Evolutionary conservation across 2,888 invertebrate species (phyloP).

Genomic region (Drosophila meridionalis): DNA sequence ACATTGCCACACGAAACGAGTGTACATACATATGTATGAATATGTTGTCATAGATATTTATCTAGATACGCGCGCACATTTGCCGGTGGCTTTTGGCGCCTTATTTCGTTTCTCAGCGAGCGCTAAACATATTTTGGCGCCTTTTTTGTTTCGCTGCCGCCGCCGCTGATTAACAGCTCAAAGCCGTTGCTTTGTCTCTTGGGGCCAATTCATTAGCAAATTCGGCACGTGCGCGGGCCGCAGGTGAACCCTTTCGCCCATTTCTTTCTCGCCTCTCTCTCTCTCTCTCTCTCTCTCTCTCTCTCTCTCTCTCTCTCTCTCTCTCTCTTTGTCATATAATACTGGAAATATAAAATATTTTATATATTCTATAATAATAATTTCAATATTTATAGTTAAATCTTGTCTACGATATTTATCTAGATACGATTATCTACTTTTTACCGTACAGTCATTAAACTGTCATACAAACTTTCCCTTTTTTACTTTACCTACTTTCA

Average conservation of each 20-base stretch:
- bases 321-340: neutral
- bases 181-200: conserved; percentile 49
- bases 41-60: conserved; percentile 61
- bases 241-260: conserved; percentile 17
- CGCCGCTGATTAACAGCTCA: conserved; percentile 73
- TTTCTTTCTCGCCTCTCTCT: neutral
- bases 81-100: conserved; percentile 65
- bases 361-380: neutral
- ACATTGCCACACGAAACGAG: neutral
- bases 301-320: neutral
- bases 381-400: neutral
- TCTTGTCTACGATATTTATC: conserved; percentile 49
- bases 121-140: conserved; percentile 34
- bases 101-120: conserved; percentile 36
- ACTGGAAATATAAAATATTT: neutral
- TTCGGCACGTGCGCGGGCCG: conserved; percentile 48
- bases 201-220: conserved; percentile 47
- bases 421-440: conserved; percentile 46
- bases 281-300: neutral
- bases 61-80: conserved; percentile 71
- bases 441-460: neutral
- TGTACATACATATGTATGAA: neutral
- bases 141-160: conserved; percentile 31
- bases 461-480: neutral
- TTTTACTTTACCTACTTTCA: neutral